Evolutionary conservation across 2,113 vertebrate genomes (phyloP).

Genomic region (Pseudorasbora parva): DNA sequence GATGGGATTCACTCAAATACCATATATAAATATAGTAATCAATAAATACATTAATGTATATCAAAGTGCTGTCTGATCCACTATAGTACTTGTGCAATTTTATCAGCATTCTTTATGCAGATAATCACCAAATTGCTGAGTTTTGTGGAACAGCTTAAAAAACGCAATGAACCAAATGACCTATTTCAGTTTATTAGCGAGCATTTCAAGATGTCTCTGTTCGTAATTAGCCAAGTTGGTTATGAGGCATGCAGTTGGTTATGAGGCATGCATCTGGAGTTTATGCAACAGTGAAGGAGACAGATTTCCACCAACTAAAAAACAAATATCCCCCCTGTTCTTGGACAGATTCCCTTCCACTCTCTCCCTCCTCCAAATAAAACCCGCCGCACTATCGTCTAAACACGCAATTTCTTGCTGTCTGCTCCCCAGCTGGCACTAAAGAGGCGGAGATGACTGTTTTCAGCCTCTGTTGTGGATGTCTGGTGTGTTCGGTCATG

Average conservation of each 20-base stretch:
- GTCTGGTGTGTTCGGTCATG: slow-evolving; percentile 12
- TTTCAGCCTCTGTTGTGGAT: slow-evolving; percentile 9
- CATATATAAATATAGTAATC: background rate
- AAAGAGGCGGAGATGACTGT: background rate
- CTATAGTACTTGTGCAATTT: background rate
- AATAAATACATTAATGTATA: background rate
- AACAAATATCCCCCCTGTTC: slow-evolving; percentile 19
- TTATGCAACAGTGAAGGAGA: slow-evolving; percentile 45
- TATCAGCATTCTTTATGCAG: background rate
- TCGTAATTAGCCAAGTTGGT: slow-evolving; percentile 42
- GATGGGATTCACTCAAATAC: background rate
- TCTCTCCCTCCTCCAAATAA: background rate
- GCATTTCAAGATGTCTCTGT: slow-evolving; percentile 50
- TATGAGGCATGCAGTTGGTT: slow-evolving; percentile 40
- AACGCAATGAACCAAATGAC: slow-evolving; percentile 24
- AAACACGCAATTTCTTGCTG: slow-evolving; percentile 1
- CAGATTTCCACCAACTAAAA: slow-evolving; percentile 48
- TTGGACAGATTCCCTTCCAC: background rate
- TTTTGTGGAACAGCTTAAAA: slow-evolving; percentile 1
- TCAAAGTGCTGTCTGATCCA: background rate
- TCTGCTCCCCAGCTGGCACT: slow-evolving; percentile 35
- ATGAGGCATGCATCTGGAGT: slow-evolving; percentile 48
- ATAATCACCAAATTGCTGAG: background rate
- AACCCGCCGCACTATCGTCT: background rate
- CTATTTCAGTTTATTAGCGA: slow-evolving; percentile 47